Evolutionary conservation across 2,888 invertebrate species (phyloP), one percentile per base, ranked within the genome.

Genomic region (Tipula unca): DNA sequence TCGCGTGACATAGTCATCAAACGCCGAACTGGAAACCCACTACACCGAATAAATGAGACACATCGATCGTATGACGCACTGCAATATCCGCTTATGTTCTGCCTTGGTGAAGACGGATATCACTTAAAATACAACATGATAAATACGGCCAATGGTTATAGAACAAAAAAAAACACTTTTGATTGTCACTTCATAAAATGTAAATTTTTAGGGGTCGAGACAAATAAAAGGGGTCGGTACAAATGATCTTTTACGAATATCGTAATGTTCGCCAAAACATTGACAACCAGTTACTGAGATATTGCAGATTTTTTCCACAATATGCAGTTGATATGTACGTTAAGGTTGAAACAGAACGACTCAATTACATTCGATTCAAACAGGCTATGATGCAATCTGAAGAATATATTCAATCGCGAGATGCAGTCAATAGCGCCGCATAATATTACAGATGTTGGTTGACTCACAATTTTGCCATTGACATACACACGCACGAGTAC

Each of bases 401-500:
- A 32, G 32, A 32, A 32, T 32, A 32, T 32, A 32, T 32, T 32
- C 32, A 32, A 2, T 32, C 5, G 32, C 2, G 32, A 32, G 32
- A 32, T 32, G 32, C 32, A 5, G 5, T 32, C 32, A 32, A 32
- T 3, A 32, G 32, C 32, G 32, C 2, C 32, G 32, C 32, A 32
- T n/a, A 5, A 32, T 32, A 32, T 32, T 32, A 32, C 32, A 32
- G 32, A 32, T 32, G 32, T 32, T 32, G 32, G 32, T 32, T 32
- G 32, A 2, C 32, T 32, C 32, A 32, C 32, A 32, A 32, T 32
- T 32, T 32, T 32, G 32, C 32, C 39, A 39, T 39, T 8, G 39
- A 39, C 39, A 39, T 39, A 39, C n/a, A 88, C 85, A 87, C 88
- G 87, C 87, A 87, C 54, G 87, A 88, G 86, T 86, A 86, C 39